A percentile compares a stretch with the other conserved stretches of the same genome.
These are phyloP conservation scores for Bursaphelenchus okinawaensis DNA, from an alignment of 2,888 invertebrate species.

Conservation along the genomic window DNA sequence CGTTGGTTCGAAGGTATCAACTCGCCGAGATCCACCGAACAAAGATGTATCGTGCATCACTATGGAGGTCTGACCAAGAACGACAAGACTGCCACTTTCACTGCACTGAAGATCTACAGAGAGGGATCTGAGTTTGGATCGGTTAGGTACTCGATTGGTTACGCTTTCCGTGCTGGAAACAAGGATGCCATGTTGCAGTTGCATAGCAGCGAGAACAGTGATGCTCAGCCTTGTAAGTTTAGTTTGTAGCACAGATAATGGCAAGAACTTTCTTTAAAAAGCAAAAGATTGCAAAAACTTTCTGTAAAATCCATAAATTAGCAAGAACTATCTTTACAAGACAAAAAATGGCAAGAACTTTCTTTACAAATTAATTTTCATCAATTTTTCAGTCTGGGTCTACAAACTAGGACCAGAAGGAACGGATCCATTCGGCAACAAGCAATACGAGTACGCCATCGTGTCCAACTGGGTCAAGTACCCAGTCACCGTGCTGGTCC, in stretches of 20 bases:
- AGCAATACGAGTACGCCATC: constrained; percentile 58
- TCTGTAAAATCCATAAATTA: too few species aligned
- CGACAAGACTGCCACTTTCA: constrained; percentile 58
- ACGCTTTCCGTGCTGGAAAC: constrained; percentile 58
- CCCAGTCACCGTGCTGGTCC: constrained; percentile 57
- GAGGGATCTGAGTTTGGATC: constrained; percentile 58
- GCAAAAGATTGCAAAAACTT: too few species aligned
- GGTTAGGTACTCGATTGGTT: constrained; percentile 57
- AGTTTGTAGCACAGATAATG: too few species aligned
- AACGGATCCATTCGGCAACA: constrained; percentile 58
- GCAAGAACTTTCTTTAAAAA: too few species aligned
- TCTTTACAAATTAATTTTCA: too few species aligned
- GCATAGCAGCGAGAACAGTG: constrained; percentile 54
- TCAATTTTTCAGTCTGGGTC: constrained; percentile 56
- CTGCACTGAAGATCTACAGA: constrained; percentile 58
- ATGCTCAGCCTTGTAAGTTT: constrained; percentile 56
- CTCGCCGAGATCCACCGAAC: constrained; percentile 50
- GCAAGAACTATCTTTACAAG: too few species aligned
- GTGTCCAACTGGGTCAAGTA: constrained; percentile 58
- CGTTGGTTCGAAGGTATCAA: constrained; percentile 46
- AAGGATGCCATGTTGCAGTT: constrained; percentile 58
- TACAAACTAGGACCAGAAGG: constrained; percentile 58
- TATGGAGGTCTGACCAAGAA: constrained; percentile 58
- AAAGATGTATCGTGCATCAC: constrained; percentile 58
- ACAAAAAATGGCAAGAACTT: too few species aligned